phyloP scores from a whole-genome alignment of 2,888 invertebrate species.

The Hyppa rectilinea region DNA sequence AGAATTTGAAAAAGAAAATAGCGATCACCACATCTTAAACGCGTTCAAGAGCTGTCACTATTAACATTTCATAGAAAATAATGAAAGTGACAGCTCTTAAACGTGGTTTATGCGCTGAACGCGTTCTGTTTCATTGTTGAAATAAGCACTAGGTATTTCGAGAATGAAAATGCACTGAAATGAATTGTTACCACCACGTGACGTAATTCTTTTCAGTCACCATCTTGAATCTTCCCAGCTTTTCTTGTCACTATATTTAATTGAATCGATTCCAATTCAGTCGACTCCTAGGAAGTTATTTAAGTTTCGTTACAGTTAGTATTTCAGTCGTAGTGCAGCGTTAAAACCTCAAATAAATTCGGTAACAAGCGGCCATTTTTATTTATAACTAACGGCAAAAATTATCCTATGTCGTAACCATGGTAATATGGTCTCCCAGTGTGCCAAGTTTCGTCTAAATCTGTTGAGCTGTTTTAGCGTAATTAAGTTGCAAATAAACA shows the following conservation, averaged over 20 bases:
- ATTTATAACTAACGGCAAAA: not conserved
- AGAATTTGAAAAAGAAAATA: no score
- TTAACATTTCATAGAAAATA: no score
- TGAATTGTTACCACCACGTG: not conserved
- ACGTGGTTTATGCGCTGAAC: no score
- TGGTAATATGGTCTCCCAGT: not conserved
- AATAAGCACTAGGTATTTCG: no score
- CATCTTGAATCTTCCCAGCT: not conserved
- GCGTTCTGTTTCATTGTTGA: no score
- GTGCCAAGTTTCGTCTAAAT: not conserved
- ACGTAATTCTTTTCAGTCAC: not conserved
- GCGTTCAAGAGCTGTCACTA: no score
- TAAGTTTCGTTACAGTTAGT: not conserved
- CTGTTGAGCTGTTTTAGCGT: not conserved
- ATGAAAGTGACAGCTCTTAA: no score
- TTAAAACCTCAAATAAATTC: not conserved
- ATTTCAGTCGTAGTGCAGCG: not conserved
- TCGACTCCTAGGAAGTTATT: not conserved
- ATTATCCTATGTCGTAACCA: not conserved
- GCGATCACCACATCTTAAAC: no score
- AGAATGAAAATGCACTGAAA: no score
- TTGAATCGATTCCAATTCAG: constrained; percentile 7
- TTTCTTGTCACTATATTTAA: constrained; percentile 4
- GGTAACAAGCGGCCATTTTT: no score
- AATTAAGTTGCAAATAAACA: not conserved